These are phyloP conservation scores for Novumbra hubbsi DNA, from an alignment of 2,797 vertebrate genomes.

Conservation along the genomic window DNA sequence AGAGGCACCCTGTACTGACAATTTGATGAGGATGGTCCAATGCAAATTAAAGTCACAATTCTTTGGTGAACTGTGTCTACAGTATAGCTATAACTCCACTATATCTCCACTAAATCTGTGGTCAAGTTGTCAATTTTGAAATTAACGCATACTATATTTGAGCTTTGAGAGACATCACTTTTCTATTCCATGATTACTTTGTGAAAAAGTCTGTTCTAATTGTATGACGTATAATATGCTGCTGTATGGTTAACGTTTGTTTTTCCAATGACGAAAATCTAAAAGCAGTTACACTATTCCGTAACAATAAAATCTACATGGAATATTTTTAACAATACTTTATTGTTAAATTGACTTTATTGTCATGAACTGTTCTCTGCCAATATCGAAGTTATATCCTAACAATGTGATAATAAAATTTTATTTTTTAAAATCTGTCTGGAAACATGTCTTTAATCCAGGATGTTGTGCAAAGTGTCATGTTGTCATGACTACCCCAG, in stretches of 20 bases:
- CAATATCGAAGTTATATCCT: background rate
- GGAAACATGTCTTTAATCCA: background rate
- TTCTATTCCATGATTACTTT: background rate
- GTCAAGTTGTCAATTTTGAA: slow-evolving; percentile 14
- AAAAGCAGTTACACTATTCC: background rate
- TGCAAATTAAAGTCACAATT: no score
- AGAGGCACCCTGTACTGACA: no score
- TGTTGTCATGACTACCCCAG: background rate
- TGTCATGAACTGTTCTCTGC: background rate
- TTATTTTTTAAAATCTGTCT: background rate
- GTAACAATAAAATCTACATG: background rate
- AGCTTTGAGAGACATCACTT: background rate
- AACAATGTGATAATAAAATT: background rate
- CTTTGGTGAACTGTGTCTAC: no score
- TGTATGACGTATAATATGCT: background rate
- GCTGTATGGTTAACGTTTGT: background rate
- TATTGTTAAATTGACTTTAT: background rate
- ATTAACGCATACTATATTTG: background rate
- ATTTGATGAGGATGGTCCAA: no score
- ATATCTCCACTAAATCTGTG: slow-evolving; percentile 32
- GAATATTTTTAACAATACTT: background rate
- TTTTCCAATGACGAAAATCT: background rate
- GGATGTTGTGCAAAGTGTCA: slow-evolving; percentile 3
- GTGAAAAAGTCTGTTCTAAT: background rate
- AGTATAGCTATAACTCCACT: background rate